These are phyloP conservation scores for Timema podura DNA, from an alignment of 2,888 invertebrate species.

Conservation along the genomic window DNA sequence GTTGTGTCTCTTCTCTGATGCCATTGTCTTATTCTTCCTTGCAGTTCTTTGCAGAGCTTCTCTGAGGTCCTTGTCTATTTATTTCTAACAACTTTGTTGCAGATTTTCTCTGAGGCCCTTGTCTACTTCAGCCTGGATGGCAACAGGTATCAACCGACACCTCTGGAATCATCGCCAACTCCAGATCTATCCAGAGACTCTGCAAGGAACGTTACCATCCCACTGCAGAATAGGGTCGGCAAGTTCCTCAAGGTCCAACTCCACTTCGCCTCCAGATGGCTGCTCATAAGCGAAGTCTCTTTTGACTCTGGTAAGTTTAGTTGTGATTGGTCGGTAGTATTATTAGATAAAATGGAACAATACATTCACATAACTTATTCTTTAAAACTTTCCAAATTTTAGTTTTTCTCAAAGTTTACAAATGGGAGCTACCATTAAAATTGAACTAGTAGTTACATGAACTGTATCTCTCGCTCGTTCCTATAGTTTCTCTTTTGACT, in stretches of 20 bases:
- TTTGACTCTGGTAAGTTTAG: slow-evolving; percentile 69
- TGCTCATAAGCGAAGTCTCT: slow-evolving; percentile 82
- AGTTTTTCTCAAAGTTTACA: too few relatives aligned
- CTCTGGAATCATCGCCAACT: slow-evolving; percentile 19
- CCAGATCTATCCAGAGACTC: slow-evolving; percentile 18
- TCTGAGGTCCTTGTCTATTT: too few relatives aligned
- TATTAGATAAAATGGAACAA: too few relatives aligned
- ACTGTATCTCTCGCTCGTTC: too few relatives aligned
- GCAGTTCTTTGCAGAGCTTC: too few relatives aligned
- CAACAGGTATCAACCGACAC: slow-evolving; percentile 23
- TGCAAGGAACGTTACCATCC: slow-evolving; percentile 62
- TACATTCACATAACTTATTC: too few relatives aligned
- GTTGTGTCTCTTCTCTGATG: too few relatives aligned
- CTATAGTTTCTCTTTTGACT: too few relatives aligned
- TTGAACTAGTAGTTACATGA: too few relatives aligned
- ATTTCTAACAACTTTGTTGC: slow-evolving; percentile 33
- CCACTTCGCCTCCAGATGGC: slow-evolving; percentile 77
- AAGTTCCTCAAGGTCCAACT: slow-evolving; percentile 71
- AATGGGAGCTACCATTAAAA: too few relatives aligned
- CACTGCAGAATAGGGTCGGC: slow-evolving; percentile 69
- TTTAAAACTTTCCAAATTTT: too few relatives aligned
- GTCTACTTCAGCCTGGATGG: slow-evolving; percentile 41
- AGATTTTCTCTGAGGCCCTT: slow-evolving; percentile 72
- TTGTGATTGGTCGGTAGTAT: neutral
- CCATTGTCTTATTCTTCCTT: too few relatives aligned